Evolutionary conservation across 2,797 vertebrate species (phyloP), one percentile per base, ranked within the genome.

Genomic region (Tarsius wallacei): DNA sequence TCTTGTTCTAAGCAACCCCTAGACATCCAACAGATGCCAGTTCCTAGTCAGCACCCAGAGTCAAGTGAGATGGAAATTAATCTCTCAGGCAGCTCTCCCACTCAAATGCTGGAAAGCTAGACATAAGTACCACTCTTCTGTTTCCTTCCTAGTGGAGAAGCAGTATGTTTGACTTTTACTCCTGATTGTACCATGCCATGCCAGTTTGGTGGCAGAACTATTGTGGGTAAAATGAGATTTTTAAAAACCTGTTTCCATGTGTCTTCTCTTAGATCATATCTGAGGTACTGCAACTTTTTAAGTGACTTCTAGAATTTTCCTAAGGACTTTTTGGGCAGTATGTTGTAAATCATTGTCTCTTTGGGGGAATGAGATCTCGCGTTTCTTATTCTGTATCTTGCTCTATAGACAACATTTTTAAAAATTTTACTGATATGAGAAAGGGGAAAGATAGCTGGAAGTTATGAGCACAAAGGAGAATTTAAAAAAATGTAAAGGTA

Each of bases 381-480:
- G 31, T 68, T 93, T 96, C 64, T 51, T 76, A 21, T 70, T 47
- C 66, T 85, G 28, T n/a, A 28, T 87, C 59, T 94, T 81, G 17
- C 10, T 91, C 17, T 68, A 47, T 33, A 73, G 88, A 66, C 22
- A 77, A 14, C 2, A 64, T 55, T 92, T 66, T 8, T 70, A 96
- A 85, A 42, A 82, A 76, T 16, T 42, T 42, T 55, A 86, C 24
- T 90, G 17, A 16, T 71, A 16, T 70, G 61, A 78, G 26, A 64
- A 31, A 71, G 21, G 24, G 49, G 11, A 24, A 82, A 61, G 61
- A 81, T 14, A 70, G 4, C 33, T 94, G 42, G 19, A 76, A 83
- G 36, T 59, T 91, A 55, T 51, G 33, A 73, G 42, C 28, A 63
- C 42, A 51, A 15, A 15, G n/a, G 24, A 42, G 28, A 1, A 57